Conservation (phyloP, 2,797 vertebrate genomes). For the Trachurus trachurus region DNA sequence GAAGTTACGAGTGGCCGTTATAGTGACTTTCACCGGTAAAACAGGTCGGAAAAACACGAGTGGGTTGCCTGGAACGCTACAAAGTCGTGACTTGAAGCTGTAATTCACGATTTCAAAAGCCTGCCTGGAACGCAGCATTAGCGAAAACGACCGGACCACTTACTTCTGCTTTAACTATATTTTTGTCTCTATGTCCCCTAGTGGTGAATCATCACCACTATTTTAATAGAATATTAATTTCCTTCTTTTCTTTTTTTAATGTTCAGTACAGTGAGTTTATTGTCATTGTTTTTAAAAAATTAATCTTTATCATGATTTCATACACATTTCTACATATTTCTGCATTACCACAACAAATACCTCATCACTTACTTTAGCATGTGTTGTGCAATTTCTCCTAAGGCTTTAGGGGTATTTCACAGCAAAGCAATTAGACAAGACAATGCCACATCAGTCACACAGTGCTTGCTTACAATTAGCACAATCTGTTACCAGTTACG, state of each 20-base stretch:
- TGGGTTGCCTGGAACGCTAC: too few species aligned
- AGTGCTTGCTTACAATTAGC: constrained; percentile 45
- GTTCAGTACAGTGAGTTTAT: background rate
- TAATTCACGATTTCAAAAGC: too few species aligned
- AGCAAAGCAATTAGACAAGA: constrained; percentile 28
- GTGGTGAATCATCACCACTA: too few species aligned
- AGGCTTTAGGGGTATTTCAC: constrained; percentile 21
- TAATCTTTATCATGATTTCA: background rate
- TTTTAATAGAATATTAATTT: background rate
- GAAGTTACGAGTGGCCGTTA: too few species aligned
- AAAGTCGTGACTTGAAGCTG: too few species aligned
- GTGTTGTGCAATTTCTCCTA: constrained; percentile 9
- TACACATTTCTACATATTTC: background rate
- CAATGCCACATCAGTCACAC: constrained; percentile 47
- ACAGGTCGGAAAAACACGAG: too few species aligned
- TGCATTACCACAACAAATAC: background rate
- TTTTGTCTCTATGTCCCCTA: too few species aligned
- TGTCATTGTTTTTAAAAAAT: background rate
- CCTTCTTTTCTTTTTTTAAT: background rate
- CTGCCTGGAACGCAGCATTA: too few species aligned
- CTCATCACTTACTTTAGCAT: background rate
- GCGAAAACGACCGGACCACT: too few species aligned
- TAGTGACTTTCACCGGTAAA: too few species aligned
- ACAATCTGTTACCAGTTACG: constrained; percentile 56
- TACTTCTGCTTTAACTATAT: too few species aligned